Evolutionary conservation across 2,888 invertebrate species (phyloP).

Genomic region (Philonicus albiceps): DNA sequence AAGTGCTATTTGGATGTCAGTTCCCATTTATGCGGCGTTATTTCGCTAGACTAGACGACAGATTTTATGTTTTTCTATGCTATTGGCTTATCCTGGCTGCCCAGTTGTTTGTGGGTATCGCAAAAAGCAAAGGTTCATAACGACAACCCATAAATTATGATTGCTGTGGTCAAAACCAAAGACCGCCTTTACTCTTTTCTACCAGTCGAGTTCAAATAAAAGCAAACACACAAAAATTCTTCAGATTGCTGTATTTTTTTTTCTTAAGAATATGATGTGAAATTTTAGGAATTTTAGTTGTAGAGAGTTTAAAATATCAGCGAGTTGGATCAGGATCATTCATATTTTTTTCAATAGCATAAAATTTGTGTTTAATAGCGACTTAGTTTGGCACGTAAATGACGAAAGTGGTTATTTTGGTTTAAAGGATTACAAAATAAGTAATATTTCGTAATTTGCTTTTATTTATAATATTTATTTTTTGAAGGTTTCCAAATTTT

Average conservation of each 20-base stretch:
- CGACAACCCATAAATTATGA: background rate
- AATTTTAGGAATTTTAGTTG: background rate
- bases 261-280: background rate
- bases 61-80: conserved; percentile 1
- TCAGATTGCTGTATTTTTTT: background rate
- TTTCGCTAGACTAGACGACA: background rate
- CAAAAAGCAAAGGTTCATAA: background rate
- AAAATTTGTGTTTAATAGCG: too few species aligned
- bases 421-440: too few species aligned
- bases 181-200: background rate
- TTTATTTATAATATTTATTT: too few species aligned
- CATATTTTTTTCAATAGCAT: background rate
- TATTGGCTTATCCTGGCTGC: background rate
- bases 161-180: background rate
- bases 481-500: too few species aligned
- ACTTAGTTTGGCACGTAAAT: too few species aligned
- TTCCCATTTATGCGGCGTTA: background rate
- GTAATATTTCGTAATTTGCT: too few species aligned
- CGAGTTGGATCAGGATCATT: background rate
- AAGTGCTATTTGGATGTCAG: conserved; percentile 23
- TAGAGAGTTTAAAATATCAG: background rate
- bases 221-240: background rate
- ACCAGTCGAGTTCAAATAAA: background rate
- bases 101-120: background rate
- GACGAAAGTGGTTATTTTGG: too few species aligned